Evolutionary conservation across 2,797 vertebrate species (phyloP).

Genomic region (Delichon dasypus): DNA sequence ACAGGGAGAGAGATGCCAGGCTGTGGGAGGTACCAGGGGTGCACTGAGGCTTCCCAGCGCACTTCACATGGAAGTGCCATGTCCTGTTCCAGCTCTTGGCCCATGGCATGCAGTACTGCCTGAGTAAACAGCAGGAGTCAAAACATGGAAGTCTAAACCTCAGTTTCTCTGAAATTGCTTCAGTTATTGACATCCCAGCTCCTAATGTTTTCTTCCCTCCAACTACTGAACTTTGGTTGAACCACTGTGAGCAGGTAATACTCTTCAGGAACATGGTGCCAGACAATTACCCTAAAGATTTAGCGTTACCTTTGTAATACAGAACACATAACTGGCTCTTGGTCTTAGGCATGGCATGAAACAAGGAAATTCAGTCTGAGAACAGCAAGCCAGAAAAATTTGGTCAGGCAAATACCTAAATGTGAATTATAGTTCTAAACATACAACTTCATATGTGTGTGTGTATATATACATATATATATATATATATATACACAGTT

Average conservation of each 20-base stretch:
- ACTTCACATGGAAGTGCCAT: rapidly evolving
- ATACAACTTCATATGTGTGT: not conserved
- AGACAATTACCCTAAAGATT: not conserved
- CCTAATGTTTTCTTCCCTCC: not conserved
- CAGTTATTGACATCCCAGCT: not conserved
- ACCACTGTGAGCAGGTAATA: not conserved
- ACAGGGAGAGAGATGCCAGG: not conserved
- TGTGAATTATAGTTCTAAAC: not conserved
- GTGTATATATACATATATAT: too few relatives aligned
- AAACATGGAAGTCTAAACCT: not conserved
- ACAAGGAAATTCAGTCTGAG: not conserved
- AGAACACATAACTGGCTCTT: not conserved
- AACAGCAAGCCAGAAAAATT: not conserved
- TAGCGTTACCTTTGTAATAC: not conserved
- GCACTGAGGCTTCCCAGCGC: rapidly evolving
- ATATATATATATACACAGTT: rapidly evolving
- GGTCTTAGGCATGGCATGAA: not conserved
- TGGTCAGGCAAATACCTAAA: not conserved
- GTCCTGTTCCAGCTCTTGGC: not conserved
- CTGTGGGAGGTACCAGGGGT: not conserved
- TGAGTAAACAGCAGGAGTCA: not conserved
- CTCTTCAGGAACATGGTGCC: not conserved
- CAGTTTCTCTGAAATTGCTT: not conserved
- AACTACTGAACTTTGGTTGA: not conserved
- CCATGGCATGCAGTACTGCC: rapidly evolving